A percentile compares a stretch with the other conserved stretches of the same genome.
Conservation (phyloP, 1,140 invertebrate genomes). For the Hypothenemus hampei region DNA sequence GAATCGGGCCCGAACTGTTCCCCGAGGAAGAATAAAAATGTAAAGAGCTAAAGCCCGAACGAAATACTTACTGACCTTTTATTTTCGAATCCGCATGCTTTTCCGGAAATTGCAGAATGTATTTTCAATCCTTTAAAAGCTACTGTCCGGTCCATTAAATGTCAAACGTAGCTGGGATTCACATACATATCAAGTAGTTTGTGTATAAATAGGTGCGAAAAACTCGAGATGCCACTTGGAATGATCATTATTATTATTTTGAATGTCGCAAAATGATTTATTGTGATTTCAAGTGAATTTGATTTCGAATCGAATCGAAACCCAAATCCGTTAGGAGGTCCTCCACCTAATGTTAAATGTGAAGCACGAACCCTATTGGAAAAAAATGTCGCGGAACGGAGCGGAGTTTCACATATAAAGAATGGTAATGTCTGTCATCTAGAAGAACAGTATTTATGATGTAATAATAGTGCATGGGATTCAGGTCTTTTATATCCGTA, state of each 20-base stretch:
- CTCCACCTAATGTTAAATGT: too few relatives aligned
- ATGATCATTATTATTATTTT: too few relatives aligned
- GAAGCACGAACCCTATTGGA: not conserved
- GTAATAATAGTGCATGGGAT: constrained; percentile 20
- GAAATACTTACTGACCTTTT: constrained; percentile 27
- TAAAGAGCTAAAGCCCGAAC: constrained; percentile 20
- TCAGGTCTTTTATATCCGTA: constrained; percentile 19
- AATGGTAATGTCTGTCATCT: constrained; percentile 15
- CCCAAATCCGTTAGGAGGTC: too few relatives aligned
- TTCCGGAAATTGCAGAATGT: constrained; percentile 21
- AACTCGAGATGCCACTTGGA: not conserved
- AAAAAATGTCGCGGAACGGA: not conserved
- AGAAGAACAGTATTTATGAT: constrained; percentile 14
- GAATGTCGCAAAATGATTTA: too few relatives aligned
- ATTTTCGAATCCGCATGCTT: constrained; percentile 11
- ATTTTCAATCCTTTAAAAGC: constrained; percentile 25
- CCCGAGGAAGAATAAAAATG: constrained; percentile 32
- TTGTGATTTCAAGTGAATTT: too few relatives aligned
- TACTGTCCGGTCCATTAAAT: constrained; percentile 16
- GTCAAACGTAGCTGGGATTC: constrained; percentile 10
- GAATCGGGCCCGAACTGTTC: constrained; percentile 24
- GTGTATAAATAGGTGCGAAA: not conserved
- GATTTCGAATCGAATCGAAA: too few relatives aligned
- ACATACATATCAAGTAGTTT: constrained; percentile 6
- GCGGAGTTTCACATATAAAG: not conserved